Evolutionary conservation across 1,140 invertebrate species (phyloP), one percentile per base, ranked within the genome.

Genomic region (Drosophila burlai): DNA sequence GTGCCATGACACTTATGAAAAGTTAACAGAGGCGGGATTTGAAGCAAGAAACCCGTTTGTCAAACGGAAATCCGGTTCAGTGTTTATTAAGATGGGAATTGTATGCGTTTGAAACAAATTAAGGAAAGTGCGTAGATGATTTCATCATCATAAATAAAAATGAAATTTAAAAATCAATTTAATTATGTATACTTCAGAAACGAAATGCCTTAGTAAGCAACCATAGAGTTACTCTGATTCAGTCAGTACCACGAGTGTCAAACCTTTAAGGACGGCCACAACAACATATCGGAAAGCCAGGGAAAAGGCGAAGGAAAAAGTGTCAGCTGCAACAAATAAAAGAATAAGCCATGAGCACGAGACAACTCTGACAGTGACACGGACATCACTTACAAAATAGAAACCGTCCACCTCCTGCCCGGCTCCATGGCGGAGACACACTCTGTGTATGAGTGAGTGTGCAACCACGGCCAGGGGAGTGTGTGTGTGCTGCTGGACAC

Each of bases 331-430:
- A 77, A 62, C 43, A 63, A 63, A 43, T 46, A 43, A 46, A 77
- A 40, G 43, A 77, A 77, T 57, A 60, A 77, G 54, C 67, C 69
- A 73, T 45, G 50, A 65, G 77, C 47, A 58, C 54, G 75, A 52
- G 67, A 58, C 75, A 55, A 36, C 57, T 77, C 69, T 90, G 84
- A 89, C 85, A 89, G 78, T 89, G 85, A 90, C 85, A 89, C 63
- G 81, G 55, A 81, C 78, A 80, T 89, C 85, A 89, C 85, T 89
- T 89, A 89, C 85, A 90, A 85, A 83, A 81, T 89, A 76, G 67
- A 81, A 83, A 74, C 80, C 67, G 60, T 66, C 66, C 59, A 52
- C 76, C 63, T 62, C 57, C 68, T 4, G 62, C 47, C 18, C 24
- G 36, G 49, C 67, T 80, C 52, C 77, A 61, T 24, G 69, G 81